These are phyloP conservation scores for Alouatta palliata DNA, from an alignment of 2,113 vertebrate species.

Conservation along the genomic window DNA sequence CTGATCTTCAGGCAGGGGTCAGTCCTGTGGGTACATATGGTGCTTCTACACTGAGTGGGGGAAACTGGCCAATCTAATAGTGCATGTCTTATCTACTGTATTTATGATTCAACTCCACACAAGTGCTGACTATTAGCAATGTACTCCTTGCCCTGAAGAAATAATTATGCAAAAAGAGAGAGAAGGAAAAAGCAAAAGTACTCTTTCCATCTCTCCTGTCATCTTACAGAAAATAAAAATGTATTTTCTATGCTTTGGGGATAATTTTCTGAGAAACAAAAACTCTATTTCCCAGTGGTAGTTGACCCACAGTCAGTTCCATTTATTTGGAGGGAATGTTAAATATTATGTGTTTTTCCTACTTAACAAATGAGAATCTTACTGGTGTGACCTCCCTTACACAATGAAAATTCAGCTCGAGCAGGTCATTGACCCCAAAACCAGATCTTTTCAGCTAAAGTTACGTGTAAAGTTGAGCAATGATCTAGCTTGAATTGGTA, in stretches of 20 bases:
- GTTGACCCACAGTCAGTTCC: neutral
- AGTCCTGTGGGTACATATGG: neutral
- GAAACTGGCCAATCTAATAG: neutral
- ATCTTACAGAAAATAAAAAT: neutral
- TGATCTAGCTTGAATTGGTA: neutral
- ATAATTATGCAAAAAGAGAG: conserved; percentile 75
- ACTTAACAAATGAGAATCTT: conserved; percentile 17
- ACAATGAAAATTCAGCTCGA: conserved; percentile 33
- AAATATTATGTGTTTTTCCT: conserved; percentile 37
- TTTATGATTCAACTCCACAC: conserved; percentile 69
- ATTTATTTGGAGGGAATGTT: neutral
- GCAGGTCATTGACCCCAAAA: conserved; percentile 59
- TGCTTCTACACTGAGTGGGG: neutral
- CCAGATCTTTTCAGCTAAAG: conserved; percentile 8
- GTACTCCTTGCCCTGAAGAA: conserved; percentile 62
- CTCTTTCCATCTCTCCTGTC: neutral
- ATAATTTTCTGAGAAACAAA: conserved; percentile 16
- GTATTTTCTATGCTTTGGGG: neutral
- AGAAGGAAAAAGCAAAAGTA: conserved; percentile 48
- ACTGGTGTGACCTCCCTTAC: conserved; percentile 7
- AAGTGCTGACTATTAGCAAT: conserved; percentile 74
- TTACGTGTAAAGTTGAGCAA: conserved; percentile 34
- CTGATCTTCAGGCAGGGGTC: conserved; percentile 18
- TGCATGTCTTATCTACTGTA: conserved; percentile 61
- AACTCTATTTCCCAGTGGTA: neutral